A percentile compares a stretch with the other conserved stretches of the same genome.
Evolutionary conservation across 1,140 invertebrate genomes (phyloP).

Genomic region (Drosophila lacteicornis): DNA sequence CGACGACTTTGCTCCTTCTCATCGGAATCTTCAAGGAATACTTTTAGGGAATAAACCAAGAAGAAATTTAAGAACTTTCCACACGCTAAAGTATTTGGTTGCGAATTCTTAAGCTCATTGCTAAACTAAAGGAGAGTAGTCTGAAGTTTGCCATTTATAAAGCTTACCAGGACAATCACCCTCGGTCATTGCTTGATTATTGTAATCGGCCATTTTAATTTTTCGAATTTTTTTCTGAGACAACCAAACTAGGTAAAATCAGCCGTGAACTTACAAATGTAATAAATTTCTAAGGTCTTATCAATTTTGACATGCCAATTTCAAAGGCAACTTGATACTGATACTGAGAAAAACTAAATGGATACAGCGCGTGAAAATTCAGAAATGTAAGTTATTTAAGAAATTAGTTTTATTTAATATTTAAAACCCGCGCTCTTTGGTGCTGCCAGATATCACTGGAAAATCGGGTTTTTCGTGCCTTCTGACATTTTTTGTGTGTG

Average conservation of each 20-base stretch:
- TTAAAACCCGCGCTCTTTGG: too few species aligned
- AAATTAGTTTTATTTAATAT: too few species aligned
- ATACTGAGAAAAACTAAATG: too few species aligned
- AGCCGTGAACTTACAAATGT: neutral
- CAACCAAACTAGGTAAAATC: neutral
- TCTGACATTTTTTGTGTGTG: too few species aligned
- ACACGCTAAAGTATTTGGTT: neutral
- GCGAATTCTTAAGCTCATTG: neutral
- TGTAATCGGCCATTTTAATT: neutral
- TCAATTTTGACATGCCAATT: neutral
- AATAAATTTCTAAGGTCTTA: neutral
- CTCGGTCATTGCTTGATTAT: neutral
- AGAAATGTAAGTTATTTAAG: too few species aligned
- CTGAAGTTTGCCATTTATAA: neutral
- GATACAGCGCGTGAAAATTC: too few species aligned
- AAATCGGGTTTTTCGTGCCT: too few species aligned
- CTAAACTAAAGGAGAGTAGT: too few species aligned
- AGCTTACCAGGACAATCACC: conserved; percentile 1
- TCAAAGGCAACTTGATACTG: neutral
- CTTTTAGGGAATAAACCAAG: neutral
- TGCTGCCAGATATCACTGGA: neutral
- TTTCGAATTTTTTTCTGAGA: neutral
- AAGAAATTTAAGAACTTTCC: neutral
- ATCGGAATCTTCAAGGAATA: neutral
- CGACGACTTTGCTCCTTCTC: conserved; percentile 1